These are phyloP conservation scores for Drosophila mimica DNA, from an alignment of 2,888 invertebrate species.

Conservation along the genomic window DNA sequence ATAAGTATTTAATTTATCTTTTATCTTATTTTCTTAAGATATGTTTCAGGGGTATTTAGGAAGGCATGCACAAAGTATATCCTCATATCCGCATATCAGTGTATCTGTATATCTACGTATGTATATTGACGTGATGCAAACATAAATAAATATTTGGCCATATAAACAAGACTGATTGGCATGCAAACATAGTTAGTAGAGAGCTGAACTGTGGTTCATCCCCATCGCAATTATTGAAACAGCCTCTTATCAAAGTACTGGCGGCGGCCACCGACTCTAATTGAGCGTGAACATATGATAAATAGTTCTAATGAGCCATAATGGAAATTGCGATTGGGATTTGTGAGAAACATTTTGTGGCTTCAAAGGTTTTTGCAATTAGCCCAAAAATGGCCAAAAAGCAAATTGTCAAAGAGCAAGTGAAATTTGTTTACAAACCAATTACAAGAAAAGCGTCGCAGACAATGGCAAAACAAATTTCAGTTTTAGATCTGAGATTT, in stretches of 20 bases:
- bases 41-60: background rate
- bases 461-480: conserved; percentile 72
- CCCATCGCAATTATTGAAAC: conserved; percentile 21
- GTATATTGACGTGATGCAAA: conserved; percentile 1
- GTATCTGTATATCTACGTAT: background rate
- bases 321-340: conserved; percentile 35
- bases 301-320: conserved; percentile 46
- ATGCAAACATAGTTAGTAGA: conserved; percentile 47
- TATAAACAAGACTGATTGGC: conserved; percentile 55
- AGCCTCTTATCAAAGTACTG: conserved; percentile 21
- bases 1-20: too few relatives aligned
- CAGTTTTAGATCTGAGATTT: conserved; percentile 39
- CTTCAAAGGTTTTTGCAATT: conserved; percentile 58
- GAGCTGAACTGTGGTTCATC: conserved; percentile 7
- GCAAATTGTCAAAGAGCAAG: conserved; percentile 72
- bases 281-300: conserved; percentile 61
- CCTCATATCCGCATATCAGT: background rate
- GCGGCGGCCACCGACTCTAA: conserved; percentile 31
- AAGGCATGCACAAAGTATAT: background rate
- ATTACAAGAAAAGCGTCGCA: conserved; percentile 60
- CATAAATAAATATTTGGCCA: conserved; percentile 20
- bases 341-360: conserved; percentile 50
- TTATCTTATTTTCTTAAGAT: background rate
- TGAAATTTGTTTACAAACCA: conserved; percentile 78
- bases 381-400: conserved; percentile 59